Conservation (phyloP, 2,113 vertebrate species). For the Aegithalos caudatus region DNA sequence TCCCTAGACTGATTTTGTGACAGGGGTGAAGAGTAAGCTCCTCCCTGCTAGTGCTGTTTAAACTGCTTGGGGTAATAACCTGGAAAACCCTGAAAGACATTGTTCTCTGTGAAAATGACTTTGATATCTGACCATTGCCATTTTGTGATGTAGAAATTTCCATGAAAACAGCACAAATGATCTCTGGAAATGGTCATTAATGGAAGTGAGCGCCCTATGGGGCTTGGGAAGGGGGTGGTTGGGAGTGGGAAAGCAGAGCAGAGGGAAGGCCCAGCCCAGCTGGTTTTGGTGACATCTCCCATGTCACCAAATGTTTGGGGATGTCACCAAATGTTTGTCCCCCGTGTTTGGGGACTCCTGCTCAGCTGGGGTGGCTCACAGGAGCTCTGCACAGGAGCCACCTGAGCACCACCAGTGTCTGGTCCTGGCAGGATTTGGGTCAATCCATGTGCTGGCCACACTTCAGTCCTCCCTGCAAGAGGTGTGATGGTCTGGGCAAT, state of each 20-base stretch:
- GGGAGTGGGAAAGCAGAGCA: background rate
- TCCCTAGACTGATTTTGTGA: background rate
- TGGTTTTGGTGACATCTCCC: background rate
- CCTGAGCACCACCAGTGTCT: background rate
- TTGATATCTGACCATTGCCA: background rate
- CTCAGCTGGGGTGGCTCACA: background rate
- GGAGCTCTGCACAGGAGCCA: background rate
- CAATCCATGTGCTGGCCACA: background rate
- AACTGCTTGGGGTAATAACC: background rate
- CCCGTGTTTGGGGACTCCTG: background rate
- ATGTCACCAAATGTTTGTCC: too few relatives aligned
- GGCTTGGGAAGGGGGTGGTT: background rate
- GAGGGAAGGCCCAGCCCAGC: background rate
- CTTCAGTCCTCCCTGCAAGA: background rate
- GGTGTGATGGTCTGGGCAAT: background rate
- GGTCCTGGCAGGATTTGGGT: background rate
- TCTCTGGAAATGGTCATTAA: background rate
- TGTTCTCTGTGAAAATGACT: background rate
- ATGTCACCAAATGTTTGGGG: too few relatives aligned
- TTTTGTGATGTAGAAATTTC: background rate
- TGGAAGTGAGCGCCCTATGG: rapidly evolving
- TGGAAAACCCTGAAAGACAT: background rate
- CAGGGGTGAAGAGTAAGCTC: background rate
- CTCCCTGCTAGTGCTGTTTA: background rate
- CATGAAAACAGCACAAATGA: background rate